Conservation (phyloP, 2,113 vertebrate genomes). For the Herpetotheres cachinnans region DNA sequence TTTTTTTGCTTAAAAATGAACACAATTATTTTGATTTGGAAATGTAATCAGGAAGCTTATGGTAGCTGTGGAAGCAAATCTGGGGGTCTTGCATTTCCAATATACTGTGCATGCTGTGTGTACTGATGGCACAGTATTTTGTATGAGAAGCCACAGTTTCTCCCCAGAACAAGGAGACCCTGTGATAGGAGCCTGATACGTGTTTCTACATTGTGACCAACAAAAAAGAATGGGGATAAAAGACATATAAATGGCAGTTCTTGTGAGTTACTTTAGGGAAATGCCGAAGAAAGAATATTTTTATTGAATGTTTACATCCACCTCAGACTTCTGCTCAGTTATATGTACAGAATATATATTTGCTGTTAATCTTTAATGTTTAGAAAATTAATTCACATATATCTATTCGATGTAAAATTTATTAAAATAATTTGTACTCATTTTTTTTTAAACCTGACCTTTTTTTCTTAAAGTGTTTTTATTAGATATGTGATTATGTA, state of each 20-base stretch:
- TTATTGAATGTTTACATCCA: not conserved
- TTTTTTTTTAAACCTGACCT: not conserved
- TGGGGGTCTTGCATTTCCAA: not conserved
- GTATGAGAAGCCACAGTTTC: not conserved
- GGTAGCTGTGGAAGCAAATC: not conserved
- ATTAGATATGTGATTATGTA: not conserved
- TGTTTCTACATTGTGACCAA: not conserved
- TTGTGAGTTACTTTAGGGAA: not conserved
- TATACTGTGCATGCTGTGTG: not conserved
- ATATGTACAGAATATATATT: not conserved
- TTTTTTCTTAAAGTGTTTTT: not conserved
- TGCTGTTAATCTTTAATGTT: not conserved
- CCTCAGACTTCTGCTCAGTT: not conserved
- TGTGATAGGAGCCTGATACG: not conserved
- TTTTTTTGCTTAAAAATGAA: not conserved
- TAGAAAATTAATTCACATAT: not conserved
- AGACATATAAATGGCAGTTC: not conserved
- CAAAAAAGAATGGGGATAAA: not conserved
- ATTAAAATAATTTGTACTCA: not conserved
- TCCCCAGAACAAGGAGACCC: accelerated
- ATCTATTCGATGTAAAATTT: not conserved
- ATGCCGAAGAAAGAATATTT: not conserved
- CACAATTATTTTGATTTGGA: not conserved
- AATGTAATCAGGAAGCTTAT: not conserved
- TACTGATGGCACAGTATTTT: not conserved